phyloP scores from a whole-genome alignment of 2,888 invertebrate species.

The Oscheius sp. region DNA sequence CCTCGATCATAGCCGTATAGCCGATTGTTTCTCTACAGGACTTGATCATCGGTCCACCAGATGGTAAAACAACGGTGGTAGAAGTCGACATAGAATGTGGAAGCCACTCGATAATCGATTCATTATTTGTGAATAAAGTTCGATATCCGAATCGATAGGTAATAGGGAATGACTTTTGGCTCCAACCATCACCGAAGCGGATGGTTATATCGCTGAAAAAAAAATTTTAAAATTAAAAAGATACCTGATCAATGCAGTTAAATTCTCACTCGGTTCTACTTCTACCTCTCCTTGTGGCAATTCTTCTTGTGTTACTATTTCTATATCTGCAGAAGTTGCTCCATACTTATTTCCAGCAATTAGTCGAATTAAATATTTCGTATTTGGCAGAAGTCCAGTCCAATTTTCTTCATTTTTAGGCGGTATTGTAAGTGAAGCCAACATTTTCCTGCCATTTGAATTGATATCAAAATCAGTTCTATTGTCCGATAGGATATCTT shows the following conservation, averaged over 20 bases:
- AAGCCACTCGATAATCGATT: slow-evolving; percentile 6
- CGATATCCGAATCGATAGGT: slow-evolving; percentile 14
- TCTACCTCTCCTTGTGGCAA: slow-evolving; percentile 14
- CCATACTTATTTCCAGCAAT: slow-evolving; percentile 11
- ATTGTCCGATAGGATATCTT: slow-evolving; percentile 1
- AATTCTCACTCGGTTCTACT: background rate
- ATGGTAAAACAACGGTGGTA: background rate
- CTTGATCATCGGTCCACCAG: slow-evolving; percentile 8
- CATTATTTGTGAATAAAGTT: background rate
- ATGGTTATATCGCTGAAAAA: slow-evolving; percentile 17
- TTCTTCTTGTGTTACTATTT: background rate
- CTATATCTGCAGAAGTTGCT: slow-evolving; percentile 9
- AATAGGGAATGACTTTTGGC: background rate
- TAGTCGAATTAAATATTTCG: slow-evolving; percentile 7
- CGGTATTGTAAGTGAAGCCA: slow-evolving; percentile 52
- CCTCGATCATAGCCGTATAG: slow-evolving; percentile 43
- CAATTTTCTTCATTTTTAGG: slow-evolving; percentile 12
- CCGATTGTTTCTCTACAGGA: slow-evolving; percentile 46
- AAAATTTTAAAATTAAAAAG: too few relatives aligned
- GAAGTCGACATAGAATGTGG: background rate
- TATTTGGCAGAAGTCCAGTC: slow-evolving; percentile 7
- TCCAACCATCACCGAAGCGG: slow-evolving; percentile 18
- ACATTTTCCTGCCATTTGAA: slow-evolving; percentile 25
- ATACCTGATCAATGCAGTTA: slow-evolving; percentile 7
- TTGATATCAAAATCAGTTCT: background rate